Base-by-base conservation (phyloP, 2,888 invertebrate species). In the Dyspetes luteomarginatus region DNA sequence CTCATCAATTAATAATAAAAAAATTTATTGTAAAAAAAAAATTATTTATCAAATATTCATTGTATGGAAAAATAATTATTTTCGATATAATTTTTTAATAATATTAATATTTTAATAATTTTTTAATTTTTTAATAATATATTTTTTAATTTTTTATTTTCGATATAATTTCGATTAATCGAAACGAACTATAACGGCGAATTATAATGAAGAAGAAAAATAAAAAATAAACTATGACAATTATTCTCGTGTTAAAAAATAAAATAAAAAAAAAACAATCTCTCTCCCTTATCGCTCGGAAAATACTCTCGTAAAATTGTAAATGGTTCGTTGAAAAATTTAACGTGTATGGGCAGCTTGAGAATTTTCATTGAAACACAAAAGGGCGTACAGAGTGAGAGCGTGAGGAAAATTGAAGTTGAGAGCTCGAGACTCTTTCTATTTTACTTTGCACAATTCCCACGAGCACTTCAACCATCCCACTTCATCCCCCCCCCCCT, bases 301-400 rank as follows among this genome's bases (percentile, higher is more conserved):
- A n/a, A n/a, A n/a, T n/a, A 15, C 15, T 22, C 43, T 43, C 30
- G n/a, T 9, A 12, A 4, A 0, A 12, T 22, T 48, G n/a, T 30
- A 28, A 50, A 48, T 19, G 67, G 1, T 15, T 50, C 7, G 19
- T 19, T 30, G n/a, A 19, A 17, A 22, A 71, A 28, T 15, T 71
- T 22, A 4, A 52, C 12, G 64, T 26, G 73, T 67, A 55, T 62
- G 36, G 52, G 56, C 15, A 68, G 71, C 69, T 73, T 78, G 68
- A 73, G 75, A n/a, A 75, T 75, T 68, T 64, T 60, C 41, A 43
- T 48, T 77, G 72, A 48, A 75, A 80, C 52, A 69, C 71, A 75
- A 83, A 71, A 74, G 48, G 41, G 55, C 17, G 58, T 52, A 62
- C 64, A 52, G 28, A 19, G 19, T 30, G 55, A 50, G 43, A 50